Evolutionary conservation across 2,888 invertebrate species (phyloP).

Genomic region (Aquatica leii): DNA sequence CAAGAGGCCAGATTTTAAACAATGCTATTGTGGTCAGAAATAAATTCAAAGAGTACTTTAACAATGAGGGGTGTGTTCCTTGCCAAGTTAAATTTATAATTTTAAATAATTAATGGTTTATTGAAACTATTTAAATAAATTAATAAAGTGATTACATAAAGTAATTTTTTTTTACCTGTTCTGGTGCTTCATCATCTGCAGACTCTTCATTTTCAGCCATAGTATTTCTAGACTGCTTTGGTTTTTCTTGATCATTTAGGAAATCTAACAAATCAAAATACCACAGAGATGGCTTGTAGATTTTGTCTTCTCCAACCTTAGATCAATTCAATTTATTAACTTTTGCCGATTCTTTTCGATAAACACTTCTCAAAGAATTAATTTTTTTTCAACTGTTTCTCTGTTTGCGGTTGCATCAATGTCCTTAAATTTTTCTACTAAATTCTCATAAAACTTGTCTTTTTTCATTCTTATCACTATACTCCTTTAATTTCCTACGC

Average conservation of each 20-base stretch:
- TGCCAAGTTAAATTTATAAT: not conserved
- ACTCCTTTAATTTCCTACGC: not conserved
- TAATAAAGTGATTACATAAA: not conserved
- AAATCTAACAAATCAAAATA: conserved; percentile 23
- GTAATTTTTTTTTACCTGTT: too few species aligned
- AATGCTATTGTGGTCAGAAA: not conserved
- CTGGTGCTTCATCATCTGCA: too few species aligned
- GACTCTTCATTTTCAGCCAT: too few species aligned
- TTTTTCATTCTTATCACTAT: not conserved
- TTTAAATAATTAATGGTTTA: not conserved
- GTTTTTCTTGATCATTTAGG: too few species aligned
- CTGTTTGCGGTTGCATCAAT: conserved; percentile 35
- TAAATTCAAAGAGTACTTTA: not conserved
- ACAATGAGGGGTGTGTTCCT: not conserved
- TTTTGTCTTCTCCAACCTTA: conserved; percentile 25
- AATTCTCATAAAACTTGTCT: not conserved
- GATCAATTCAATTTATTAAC: conserved; percentile 28
- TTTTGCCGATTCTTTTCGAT: conserved; percentile 29
- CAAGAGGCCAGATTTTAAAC: not conserved
- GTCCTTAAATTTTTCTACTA: conserved; percentile 26
- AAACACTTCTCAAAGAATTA: conserved; percentile 33
- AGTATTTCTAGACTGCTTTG: too few species aligned
- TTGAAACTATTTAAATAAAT: too few species aligned
- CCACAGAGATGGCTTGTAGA: too few species aligned
- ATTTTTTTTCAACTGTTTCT: conserved; percentile 33